Conservation (phyloP, 2,888 invertebrate genomes). For the Dichetophora obliterata region DNA sequence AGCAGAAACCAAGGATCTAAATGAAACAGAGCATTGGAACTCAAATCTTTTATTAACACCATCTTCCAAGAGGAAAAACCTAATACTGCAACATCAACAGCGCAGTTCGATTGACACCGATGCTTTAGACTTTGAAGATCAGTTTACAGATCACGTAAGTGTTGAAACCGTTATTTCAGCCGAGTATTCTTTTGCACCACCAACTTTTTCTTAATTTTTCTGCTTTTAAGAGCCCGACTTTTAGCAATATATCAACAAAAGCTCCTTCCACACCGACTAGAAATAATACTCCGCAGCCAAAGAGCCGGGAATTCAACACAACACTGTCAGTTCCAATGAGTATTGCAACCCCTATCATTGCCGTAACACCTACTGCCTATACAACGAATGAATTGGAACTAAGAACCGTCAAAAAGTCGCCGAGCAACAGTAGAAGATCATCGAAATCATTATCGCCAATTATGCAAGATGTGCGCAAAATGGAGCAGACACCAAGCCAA, state of each 20-base stretch:
- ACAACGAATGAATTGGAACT: constrained; percentile 25
- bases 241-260: constrained; percentile 58
- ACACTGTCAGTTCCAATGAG: constrained; percentile 46
- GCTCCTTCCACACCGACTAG: constrained; percentile 45
- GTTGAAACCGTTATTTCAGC: constrained; percentile 11
- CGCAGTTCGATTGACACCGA: constrained; percentile 89
- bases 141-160: constrained; percentile 72
- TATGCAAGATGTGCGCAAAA: constrained; percentile 17
- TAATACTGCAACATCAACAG: constrained; percentile 86
- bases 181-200: background rate
- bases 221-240: constrained; percentile 60
- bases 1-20: constrained; percentile 72
- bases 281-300: constrained; percentile 43
- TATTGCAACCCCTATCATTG: constrained; percentile 71
- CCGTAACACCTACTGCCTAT: constrained; percentile 71
- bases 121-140: constrained; percentile 80
- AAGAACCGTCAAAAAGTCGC: constrained; percentile 30
- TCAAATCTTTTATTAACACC: constrained; percentile 77
- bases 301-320: constrained; percentile 42
- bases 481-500: background rate
- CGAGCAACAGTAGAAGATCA: constrained; percentile 35
- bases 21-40: constrained; percentile 68
- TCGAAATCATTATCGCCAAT: constrained; percentile 38
- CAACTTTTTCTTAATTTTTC: background rate
- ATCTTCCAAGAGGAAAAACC: constrained; percentile 82